phyloP scores from a whole-genome alignment of 2,888 invertebrate species.

The Aspidiotus rigidus region DNA sequence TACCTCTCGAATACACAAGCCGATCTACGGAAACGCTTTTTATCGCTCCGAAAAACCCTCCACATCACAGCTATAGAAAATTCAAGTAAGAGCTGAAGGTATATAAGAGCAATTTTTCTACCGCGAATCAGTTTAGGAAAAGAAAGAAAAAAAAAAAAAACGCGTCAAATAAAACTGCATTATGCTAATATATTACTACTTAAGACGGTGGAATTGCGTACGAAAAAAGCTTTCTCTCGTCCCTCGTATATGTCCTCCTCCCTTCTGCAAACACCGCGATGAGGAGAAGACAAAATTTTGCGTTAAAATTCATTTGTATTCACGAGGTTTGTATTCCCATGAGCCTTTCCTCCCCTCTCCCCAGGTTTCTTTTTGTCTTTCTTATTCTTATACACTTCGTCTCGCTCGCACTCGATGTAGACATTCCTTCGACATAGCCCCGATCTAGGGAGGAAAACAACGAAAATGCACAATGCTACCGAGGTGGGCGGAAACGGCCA shows the following conservation, averaged over 20 bases:
- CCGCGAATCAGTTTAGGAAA: too few species aligned
- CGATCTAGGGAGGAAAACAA: neutral
- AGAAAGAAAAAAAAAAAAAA: neutral
- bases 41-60: too few species aligned
- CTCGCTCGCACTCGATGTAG: neutral
- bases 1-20: too few species aligned
- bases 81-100: too few species aligned
- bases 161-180: slow-evolving; percentile 30
- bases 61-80: too few species aligned
- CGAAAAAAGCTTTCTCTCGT: neutral
- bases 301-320: slow-evolving; percentile 33
- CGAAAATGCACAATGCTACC: neutral
- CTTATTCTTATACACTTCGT: neutral
- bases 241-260: neutral
- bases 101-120: too few species aligned
- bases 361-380: too few species aligned
- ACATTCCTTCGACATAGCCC: slow-evolving; percentile 1
- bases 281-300: slow-evolving; percentile 10
- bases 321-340: slow-evolving; percentile 28
- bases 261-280: neutral
- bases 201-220: slow-evolving; percentile 17
- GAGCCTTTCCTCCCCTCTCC: slow-evolving; percentile 12
- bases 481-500: slow-evolving; percentile 15
- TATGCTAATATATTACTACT: slow-evolving; percentile 30
- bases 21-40: too few species aligned